These are phyloP conservation scores for Agrotis puta DNA, from an alignment of 2,888 invertebrate genomes.

Conservation along the genomic window DNA sequence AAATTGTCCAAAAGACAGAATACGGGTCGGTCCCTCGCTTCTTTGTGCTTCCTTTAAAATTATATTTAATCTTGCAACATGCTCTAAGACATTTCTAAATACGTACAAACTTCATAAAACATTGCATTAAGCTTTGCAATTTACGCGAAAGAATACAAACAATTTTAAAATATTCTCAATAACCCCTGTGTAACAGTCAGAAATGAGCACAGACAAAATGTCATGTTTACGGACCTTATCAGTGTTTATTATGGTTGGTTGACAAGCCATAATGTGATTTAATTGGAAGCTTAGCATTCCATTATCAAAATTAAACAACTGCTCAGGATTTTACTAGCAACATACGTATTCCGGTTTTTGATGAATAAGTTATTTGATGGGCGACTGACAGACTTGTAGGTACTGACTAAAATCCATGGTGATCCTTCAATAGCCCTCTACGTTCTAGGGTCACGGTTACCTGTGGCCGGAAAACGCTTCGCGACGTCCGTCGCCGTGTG, in stretches of 20 bases:
- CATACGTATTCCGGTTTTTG: too few species aligned
- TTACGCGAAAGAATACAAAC: not conserved
- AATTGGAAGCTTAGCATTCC: not conserved
- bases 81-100: not conserved
- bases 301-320: too few species aligned
- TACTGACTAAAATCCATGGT: too few species aligned
- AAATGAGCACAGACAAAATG: conserved; percentile 2
- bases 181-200: not conserved
- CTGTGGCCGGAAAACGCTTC: too few species aligned
- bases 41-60: not conserved
- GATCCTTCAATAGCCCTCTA: too few species aligned
- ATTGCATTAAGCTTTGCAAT: not conserved
- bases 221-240: not conserved
- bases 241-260: not conserved
- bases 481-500: too few species aligned
- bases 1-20: not conserved
- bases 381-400: too few species aligned
- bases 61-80: not conserved
- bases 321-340: too few species aligned
- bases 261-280: not conserved
- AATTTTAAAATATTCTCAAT: conserved; percentile 10
- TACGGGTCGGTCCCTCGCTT: too few species aligned
- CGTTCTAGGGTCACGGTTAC: too few species aligned
- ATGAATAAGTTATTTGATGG: too few species aligned
- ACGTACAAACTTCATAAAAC: not conserved